Percentiles rank a stretch among this genome's conserved stretches.
These are phyloP conservation scores for Rousettus leschenaultii DNA, from an alignment of 2,113 vertebrate genomes.

Conservation along the genomic window DNA sequence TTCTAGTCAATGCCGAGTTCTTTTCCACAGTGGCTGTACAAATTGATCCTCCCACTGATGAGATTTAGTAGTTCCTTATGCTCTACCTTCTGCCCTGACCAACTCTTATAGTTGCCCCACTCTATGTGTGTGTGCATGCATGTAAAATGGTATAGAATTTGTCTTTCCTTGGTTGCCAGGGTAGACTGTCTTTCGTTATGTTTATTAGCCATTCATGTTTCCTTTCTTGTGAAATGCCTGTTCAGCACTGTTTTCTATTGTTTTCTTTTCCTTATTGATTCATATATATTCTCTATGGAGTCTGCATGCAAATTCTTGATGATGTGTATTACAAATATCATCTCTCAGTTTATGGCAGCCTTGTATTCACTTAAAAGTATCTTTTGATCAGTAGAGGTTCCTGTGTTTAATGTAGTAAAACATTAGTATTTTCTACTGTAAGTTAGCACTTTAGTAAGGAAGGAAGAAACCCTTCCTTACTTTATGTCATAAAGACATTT, in stretches of 20 bases:
- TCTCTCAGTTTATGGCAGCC: background rate
- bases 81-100: background rate
- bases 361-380: background rate
- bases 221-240: background rate
- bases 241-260: background rate
- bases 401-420: background rate
- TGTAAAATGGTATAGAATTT: background rate
- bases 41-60: background rate
- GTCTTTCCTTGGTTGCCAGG: background rate
- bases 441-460: background rate
- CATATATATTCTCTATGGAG: background rate
- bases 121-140: background rate
- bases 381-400: background rate
- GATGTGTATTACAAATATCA: background rate
- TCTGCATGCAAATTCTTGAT: background rate
- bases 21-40: background rate
- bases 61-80: background rate
- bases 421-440: background rate
- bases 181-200: background rate
- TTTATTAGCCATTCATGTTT: constrained; percentile 2
- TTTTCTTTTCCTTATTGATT: background rate
- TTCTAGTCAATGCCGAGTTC: background rate
- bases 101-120: background rate
- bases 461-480: background rate
- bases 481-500: background rate